phyloP scores from a whole-genome alignment of 2,797 vertebrate genomes.

The Onychomys torridus region DNA sequence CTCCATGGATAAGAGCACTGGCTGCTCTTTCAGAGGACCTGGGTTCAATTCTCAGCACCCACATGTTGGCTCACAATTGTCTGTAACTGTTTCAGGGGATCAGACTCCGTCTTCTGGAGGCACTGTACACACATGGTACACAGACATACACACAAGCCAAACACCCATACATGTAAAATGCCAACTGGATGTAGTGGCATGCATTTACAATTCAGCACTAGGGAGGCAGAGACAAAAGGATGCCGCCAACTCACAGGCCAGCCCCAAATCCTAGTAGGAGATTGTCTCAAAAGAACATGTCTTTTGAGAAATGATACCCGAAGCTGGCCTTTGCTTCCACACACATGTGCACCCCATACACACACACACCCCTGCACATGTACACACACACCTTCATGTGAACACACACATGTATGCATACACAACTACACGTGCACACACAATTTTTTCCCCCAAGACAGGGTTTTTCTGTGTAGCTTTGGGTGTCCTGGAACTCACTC shows the following conservation, averaged over 20 bases:
- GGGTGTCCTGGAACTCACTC: background rate
- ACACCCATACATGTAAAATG: background rate
- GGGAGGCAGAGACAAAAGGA: background rate
- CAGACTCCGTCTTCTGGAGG: background rate
- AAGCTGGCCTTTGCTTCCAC: background rate
- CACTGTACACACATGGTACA: background rate
- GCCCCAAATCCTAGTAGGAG: background rate
- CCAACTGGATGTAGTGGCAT: background rate
- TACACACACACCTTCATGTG: background rate
- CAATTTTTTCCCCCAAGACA: background rate
- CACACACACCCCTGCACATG: background rate
- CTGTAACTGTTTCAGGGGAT: background rate
- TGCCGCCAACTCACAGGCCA: background rate
- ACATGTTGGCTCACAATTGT: background rate
- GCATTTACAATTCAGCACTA: background rate
- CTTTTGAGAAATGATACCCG: background rate
- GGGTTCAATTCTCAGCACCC: background rate
- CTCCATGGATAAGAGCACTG: background rate
- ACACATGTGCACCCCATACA: background rate
- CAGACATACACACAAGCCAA: background rate
- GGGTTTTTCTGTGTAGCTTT: background rate
- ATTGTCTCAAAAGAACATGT: background rate
- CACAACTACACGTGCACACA: background rate
- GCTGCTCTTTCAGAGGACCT: background rate
- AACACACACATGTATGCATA: background rate